Base-by-base conservation (phyloP, 2,113 vertebrate species). In the Nothoprocta pentlandii region DNA sequence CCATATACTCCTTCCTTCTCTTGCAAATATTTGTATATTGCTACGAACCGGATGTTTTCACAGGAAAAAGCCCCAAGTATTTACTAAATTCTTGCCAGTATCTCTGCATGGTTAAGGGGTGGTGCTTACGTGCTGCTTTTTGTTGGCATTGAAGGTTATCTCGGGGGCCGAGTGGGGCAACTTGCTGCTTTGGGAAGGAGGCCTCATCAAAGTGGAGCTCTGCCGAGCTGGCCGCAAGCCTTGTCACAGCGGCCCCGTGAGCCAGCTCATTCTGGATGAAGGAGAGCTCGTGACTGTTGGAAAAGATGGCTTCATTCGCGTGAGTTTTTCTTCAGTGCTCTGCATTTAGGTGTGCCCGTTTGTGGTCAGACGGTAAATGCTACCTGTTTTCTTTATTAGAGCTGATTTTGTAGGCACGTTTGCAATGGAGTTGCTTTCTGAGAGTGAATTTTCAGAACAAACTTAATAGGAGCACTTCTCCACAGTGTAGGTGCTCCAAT, bases 131-230 rank as follows among this genome's bases (percentile, higher is more conserved):
- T 34, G 36, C 78, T 71, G 69, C 13, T 81, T 36, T 94, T 75
- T 9, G 3, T 71, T 93, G 78, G 14, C 46, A 23, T 90, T 92
- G 47, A 95, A 99, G 99, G 99, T 99, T 56, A 95, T 99, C 77
- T 99, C 99, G 0, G 99, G 99, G n/a, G 98, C 99, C 20, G 98
- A 98, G 77, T 99, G 99, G 99, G 99, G 99, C 32, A 99, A 99
- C 97, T 95, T 99, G 96, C 97, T 99, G 85, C 97, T 99, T 61
- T 99, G 99, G 99, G 99, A 99, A 53, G 98, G 97, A 1, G 98
- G 98, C 26, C 97, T 98, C 80, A 98, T 99, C 91, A 99, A 99
- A 94, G 98, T 98, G 41, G 99, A 99, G 95, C 97, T 99, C 66
- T 98, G 98, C 81, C 97, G 98, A 26, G 92, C 81, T 84, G 97